A percentile compares a stretch with the other conserved stretches of the same genome.
Conservation (phyloP, 2,888 invertebrate genomes). For the Hedychridium roseum region DNA sequence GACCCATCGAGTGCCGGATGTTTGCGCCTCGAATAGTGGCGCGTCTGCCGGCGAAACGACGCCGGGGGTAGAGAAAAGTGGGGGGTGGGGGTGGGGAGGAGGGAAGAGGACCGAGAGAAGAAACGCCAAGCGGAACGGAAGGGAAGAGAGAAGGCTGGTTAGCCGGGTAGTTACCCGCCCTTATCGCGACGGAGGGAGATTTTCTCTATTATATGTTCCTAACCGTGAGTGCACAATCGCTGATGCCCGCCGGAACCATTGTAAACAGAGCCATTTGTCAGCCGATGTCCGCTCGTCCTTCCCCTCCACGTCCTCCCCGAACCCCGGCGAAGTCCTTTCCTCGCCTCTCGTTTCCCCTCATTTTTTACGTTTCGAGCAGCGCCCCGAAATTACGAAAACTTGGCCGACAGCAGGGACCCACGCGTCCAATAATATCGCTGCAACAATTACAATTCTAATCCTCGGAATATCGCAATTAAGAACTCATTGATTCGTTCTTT, state of each 20-base stretch:
- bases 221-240: slow-evolving; percentile 28
- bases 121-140: no score
- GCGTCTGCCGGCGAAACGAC: background rate
- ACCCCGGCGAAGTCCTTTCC: background rate
- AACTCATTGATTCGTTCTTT: no score
- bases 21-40: slow-evolving; percentile 25
- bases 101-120: no score
- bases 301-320: slow-evolving; percentile 3
- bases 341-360: background rate
- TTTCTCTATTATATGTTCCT: slow-evolving; percentile 35
- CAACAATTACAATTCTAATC: no score
- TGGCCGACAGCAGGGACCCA: no score
- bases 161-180: slow-evolving; percentile 12
- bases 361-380: no score
- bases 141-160: no score
- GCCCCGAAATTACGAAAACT: no score
- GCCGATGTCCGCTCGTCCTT: slow-evolving; percentile 23
- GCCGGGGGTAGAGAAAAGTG: slow-evolving; percentile 19
- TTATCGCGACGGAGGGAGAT: slow-evolving; percentile 27
- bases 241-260: slow-evolving; percentile 37
- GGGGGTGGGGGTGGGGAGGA: slow-evolving; percentile 23
- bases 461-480: no score
- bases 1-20: slow-evolving; percentile 22
- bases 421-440: no score
- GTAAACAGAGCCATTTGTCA: slow-evolving; percentile 55